Conservation (phyloP, 2,888 invertebrate species). For the Heliconius sara region DNA sequence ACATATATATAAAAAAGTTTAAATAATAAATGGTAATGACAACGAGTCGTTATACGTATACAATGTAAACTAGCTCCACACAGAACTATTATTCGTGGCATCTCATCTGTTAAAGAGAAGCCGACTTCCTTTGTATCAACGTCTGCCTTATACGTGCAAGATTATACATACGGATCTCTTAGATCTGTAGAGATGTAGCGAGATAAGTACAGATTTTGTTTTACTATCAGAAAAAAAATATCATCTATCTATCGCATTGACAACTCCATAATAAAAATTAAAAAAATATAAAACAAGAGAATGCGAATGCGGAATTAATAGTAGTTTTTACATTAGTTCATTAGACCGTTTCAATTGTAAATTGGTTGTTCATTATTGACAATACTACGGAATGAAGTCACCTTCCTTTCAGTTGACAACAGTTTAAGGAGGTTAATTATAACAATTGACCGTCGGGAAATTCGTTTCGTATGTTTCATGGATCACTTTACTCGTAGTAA, state of each 20-base stretch:
- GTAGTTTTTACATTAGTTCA: conserved; percentile 46
- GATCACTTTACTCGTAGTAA: neutral
- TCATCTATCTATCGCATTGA: neutral
- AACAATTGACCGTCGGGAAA: conserved; percentile 48
- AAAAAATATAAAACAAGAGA: conserved; percentile 31
- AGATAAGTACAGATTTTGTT: conserved; percentile 9
- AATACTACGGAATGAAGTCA: conserved; percentile 58
- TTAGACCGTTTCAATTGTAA: conserved; percentile 56
- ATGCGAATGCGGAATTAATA: conserved; percentile 49
- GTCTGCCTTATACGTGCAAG: conserved; percentile 48
- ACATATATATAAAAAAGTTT: neutral
- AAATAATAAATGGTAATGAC: conserved; percentile 12
- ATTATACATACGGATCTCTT: conserved; percentile 46
- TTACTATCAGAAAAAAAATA: neutral
- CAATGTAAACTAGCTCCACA: conserved; percentile 21
- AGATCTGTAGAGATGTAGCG: conserved; percentile 42
- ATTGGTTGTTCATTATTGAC: conserved; percentile 59
- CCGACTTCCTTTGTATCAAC: conserved; percentile 45
- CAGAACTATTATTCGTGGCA: conserved; percentile 31
- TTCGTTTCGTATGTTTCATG: conserved; percentile 10
- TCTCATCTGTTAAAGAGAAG: conserved; percentile 37
- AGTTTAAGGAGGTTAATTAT: conserved; percentile 53
- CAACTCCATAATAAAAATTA: neutral
- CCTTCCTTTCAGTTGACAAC: conserved; percentile 44
- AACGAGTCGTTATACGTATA: conserved; percentile 1